A percentile compares a stretch with the other conserved stretches of the same genome.
Conservation (phyloP, 2,888 invertebrate genomes). For the Drosophila mimetica region DNA sequence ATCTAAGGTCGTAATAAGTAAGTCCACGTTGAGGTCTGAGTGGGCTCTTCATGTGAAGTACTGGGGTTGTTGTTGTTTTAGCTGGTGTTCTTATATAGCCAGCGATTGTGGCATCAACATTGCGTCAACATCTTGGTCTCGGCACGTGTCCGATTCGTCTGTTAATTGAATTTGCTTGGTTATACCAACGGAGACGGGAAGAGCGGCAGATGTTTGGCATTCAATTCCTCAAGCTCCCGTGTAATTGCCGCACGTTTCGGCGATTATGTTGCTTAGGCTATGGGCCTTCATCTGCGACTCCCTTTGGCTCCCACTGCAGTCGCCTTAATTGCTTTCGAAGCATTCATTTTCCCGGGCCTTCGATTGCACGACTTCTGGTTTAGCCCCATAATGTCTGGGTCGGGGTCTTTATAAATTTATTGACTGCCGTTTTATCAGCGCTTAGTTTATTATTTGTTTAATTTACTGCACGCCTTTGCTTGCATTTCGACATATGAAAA, state of each 20-base stretch:
- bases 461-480: conserved; percentile 17
- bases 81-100: conserved; percentile 46
- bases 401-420: conserved; percentile 24
- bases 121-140: conserved; percentile 23
- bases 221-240: conserved; percentile 67
- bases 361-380: conserved; percentile 26
- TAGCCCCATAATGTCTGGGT: conserved; percentile 23
- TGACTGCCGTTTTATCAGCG: conserved; percentile 22
- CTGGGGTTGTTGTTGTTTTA: conserved; percentile 17
- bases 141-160: conserved; percentile 47
- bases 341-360: conserved; percentile 7
- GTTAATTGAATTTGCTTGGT: conserved; percentile 71
- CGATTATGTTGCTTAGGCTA: conserved; percentile 75
- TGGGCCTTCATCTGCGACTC: conserved; percentile 54
- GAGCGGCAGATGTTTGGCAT: conserved; percentile 67
- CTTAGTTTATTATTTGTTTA: conserved; percentile 39
- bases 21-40: conserved; percentile 29
- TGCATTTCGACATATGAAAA: conserved; percentile 11
- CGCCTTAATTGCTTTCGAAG: conserved; percentile 52
- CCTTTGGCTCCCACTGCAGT: conserved; percentile 49
- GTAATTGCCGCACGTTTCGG: conserved; percentile 76
- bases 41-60: conserved; percentile 41
- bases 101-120: conserved; percentile 21
- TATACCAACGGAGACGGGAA: conserved; percentile 14
- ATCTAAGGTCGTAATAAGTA: conserved; percentile 1